Evolutionary conservation across 2,888 invertebrate species (phyloP).

Genomic region (Hypsopygia costalis): DNA sequence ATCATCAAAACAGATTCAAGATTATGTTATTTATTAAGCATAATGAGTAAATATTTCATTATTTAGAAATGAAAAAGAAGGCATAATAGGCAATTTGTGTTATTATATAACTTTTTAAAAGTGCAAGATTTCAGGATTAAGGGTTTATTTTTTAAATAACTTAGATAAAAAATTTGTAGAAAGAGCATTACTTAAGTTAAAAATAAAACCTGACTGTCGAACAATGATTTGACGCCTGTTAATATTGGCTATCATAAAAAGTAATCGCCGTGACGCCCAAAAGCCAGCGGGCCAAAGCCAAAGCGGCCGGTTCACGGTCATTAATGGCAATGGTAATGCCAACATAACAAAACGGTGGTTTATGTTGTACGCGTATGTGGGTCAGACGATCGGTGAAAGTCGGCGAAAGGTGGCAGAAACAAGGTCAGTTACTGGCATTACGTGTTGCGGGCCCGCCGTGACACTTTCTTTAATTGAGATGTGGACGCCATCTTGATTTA

Average conservation of each 20-base stretch:
- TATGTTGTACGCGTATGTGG: conserved; percentile 34
- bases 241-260: not conserved
- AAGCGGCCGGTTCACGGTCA: conserved; percentile 22
- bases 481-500: conserved; percentile 29
- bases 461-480: conserved; percentile 59
- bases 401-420: conserved; percentile 65
- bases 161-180: too few relatives aligned
- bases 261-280: conserved; percentile 1
- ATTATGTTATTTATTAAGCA: too few relatives aligned
- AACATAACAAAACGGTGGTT: conserved; percentile 27
- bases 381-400: conserved; percentile 65
- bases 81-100: too few relatives aligned
- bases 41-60: too few relatives aligned
- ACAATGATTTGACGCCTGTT: not conserved
- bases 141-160: too few relatives aligned
- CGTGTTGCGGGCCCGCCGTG: conserved; percentile 48
- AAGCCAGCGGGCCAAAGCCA: conserved; percentile 7
- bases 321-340: conserved; percentile 12
- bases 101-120: too few relatives aligned
- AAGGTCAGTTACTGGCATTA: conserved; percentile 68
- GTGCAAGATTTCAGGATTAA: too few relatives aligned
- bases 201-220: too few relatives aligned
- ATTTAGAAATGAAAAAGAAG: too few relatives aligned
- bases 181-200: too few relatives aligned
- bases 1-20: too few relatives aligned